Evolutionary conservation across 2,113 vertebrate genomes (phyloP).

Genomic region (Eulemur macaco): DNA sequence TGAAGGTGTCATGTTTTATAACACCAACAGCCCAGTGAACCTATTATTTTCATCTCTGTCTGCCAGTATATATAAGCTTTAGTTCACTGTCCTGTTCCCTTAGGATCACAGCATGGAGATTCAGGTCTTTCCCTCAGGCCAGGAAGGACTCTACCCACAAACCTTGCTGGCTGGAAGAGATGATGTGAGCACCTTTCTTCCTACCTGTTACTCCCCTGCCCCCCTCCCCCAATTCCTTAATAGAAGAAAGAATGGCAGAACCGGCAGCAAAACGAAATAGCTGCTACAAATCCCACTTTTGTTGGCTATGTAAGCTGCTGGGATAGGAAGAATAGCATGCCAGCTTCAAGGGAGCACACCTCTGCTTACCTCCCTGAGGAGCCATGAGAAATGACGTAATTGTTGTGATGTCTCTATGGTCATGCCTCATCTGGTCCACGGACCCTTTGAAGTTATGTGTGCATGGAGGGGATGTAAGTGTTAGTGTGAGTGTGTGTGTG

Average conservation of each 20-base stretch:
- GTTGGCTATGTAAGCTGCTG: neutral
- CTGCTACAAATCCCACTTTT: neutral
- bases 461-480: neutral
- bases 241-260: neutral
- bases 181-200: neutral
- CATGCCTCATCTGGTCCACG: neutral
- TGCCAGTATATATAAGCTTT: neutral
- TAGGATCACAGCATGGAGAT: neutral
- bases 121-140: neutral
- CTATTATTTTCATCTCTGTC: neutral
- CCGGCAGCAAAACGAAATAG: neutral
- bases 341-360: neutral
- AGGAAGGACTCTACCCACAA: neutral
- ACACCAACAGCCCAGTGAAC: neutral
- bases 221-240: neutral
- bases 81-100: neutral
- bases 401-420: neutral
- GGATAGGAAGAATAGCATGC: neutral
- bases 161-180: neutral
- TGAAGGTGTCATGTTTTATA: neutral
- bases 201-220: neutral
- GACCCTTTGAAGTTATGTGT: neutral
- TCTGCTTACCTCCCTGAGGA: neutral
- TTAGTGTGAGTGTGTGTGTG: neutral
- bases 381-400: neutral